Evolutionary conservation across 2,888 invertebrate genomes (phyloP), one percentile per base, ranked within the genome.

Genomic region (Drosophila anceps): DNA sequence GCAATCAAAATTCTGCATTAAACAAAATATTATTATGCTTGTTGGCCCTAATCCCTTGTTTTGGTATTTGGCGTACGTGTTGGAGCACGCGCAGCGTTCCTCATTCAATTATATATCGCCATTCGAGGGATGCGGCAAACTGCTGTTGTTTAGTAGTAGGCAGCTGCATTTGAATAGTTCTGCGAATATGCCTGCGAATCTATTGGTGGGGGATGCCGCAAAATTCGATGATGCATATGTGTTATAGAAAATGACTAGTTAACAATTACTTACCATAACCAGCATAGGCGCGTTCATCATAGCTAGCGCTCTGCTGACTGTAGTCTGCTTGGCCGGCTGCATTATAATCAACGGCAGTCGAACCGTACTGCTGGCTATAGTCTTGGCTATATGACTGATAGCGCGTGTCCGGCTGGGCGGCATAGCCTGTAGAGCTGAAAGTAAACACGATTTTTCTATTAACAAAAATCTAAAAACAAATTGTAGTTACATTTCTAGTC

Each of bases 101-200:
- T 76, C 80, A 58, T 53, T 73, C 46, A 53, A 33, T n/a, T 73
- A 58, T 67, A 50, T 80, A 69, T 84, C 69, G 84, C 84, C 84
- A 73, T 76, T 71, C 58, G 61, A 64, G 69, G 69, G 80, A 59
- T 68, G 71, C 65, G 73, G 53, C 72, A 66, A 62, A 41, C 64
- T 48, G 69, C 41, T 41, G 70, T 74, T 69, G 69, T 73, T 69
- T 92, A 93, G 83, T 93, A 93, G 82, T 93, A 93, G 75, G 92
- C 93, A 76, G 92, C 90, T 76, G 93, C 89, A 78, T 92, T 93
- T 50, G 93, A 91, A 83, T 93, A 93, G 77, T 91, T 91, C 76
- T 93, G 93, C 72, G 93, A 91, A 82, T 93, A 93, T 65, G 92
- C 83, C 82, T 93, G 93, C 55, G 93, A 90, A 89, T 92, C 92